phyloP scores from a whole-genome alignment of 2,113 vertebrate genomes.

The Electrona antarctica region DNA sequence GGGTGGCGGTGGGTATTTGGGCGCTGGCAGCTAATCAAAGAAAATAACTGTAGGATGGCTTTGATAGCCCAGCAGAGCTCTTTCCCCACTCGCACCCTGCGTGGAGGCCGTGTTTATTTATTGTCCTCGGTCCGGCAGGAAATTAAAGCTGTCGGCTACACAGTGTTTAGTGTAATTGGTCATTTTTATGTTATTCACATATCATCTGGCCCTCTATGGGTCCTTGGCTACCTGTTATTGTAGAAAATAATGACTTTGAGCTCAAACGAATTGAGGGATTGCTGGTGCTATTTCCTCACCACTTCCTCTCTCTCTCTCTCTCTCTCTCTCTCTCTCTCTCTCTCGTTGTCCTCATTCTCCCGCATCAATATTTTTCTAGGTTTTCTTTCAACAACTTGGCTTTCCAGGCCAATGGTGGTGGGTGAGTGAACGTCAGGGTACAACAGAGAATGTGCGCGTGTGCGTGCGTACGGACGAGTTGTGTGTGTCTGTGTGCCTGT shows the following conservation, averaged over 20 bases:
- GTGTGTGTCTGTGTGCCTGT: not conserved
- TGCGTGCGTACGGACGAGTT: not conserved
- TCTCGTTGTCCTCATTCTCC: conserved; percentile 9
- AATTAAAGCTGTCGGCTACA: conserved; percentile 68
- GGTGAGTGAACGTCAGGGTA: conserved; percentile 47
- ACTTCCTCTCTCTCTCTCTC: conserved; percentile 5
- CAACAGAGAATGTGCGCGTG: conserved; percentile 33
- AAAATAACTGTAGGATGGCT: conserved; percentile 72
- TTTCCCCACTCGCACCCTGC: conserved; percentile 57
- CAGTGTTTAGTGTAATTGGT: conserved; percentile 73
- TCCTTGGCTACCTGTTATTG: conserved; percentile 58
- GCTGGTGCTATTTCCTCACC: conserved; percentile 12
- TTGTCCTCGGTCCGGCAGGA: conserved; percentile 64
- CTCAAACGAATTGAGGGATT: conserved; percentile 35
- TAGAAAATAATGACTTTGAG: conserved; percentile 54
- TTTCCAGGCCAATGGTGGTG: conserved; percentile 49
- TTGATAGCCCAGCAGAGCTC: conserved; percentile 54
- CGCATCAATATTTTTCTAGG: not conserved
- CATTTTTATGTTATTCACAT: conserved; percentile 68
- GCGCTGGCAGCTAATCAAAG: conserved; percentile 78
- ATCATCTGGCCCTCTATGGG: conserved; percentile 49
- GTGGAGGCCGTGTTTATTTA: conserved; percentile 72
- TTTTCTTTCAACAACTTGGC: conserved; percentile 35
- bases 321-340: conserved; percentile 13
- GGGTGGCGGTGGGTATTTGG: conserved; percentile 49